phyloP scores from a whole-genome alignment of 2,797 vertebrate species.

The Paedocypris micromegethes region DNA sequence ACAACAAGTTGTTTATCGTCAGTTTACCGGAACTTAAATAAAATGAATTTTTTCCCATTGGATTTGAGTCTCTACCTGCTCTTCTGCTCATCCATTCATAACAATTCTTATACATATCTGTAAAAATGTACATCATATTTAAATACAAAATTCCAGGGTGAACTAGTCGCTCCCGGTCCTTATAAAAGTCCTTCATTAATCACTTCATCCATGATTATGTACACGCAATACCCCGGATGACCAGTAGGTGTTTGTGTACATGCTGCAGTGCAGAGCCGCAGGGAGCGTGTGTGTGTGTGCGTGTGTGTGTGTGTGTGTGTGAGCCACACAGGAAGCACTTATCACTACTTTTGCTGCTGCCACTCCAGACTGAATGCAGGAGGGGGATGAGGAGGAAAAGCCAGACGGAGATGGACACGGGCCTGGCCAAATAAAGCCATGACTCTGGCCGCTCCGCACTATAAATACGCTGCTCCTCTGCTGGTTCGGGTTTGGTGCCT shows the following conservation, averaged over 20 bases:
- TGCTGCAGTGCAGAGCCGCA: constrained; percentile 61
- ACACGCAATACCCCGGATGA: constrained; percentile 18
- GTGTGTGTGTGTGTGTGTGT: constrained; percentile 44
- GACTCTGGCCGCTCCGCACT: constrained; percentile 62
- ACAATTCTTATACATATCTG: too few species aligned
- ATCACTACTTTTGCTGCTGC: constrained; percentile 64
- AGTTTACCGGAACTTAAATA: too few species aligned
- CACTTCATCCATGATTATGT: too few species aligned
- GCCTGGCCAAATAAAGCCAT: constrained; percentile 82
- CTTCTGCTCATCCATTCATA: too few species aligned
- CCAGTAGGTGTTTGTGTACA: constrained; percentile 35
- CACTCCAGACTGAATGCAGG: constrained; percentile 56
- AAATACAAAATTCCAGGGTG: too few species aligned
- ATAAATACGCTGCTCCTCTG: constrained; percentile 77
- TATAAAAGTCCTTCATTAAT: too few species aligned
- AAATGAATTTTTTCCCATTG: too few species aligned
- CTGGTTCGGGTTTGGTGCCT: constrained; percentile 76
- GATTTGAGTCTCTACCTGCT: too few species aligned
- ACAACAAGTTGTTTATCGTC: too few species aligned
- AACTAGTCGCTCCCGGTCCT: too few species aligned
- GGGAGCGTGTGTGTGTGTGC: constrained; percentile 42
- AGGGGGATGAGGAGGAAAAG: constrained; percentile 45
- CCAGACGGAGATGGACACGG: constrained; percentile 19
- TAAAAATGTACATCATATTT: too few species aligned
- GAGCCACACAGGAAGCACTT: constrained; percentile 40